phyloP scores from a whole-genome alignment of 2,797 vertebrate species.

The Paguma larvata region DNA sequence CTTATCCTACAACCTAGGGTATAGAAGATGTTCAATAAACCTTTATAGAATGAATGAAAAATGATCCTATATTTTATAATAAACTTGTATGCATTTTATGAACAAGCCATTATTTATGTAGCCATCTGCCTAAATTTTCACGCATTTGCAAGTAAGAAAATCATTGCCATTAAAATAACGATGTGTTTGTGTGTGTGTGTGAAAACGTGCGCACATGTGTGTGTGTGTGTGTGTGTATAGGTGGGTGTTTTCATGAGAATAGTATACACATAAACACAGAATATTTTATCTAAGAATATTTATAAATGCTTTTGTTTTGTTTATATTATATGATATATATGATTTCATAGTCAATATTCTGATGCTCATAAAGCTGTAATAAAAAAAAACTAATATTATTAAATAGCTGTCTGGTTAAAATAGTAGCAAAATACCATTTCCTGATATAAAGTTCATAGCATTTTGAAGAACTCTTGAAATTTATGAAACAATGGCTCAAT shows the following conservation, averaged over 20 bases:
- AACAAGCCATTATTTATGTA: neutral
- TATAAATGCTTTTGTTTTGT: neutral
- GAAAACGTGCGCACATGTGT: too few species aligned
- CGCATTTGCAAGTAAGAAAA: neutral
- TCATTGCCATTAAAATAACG: neutral
- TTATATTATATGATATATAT: neutral
- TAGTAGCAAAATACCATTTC: neutral
- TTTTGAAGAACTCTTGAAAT: neutral
- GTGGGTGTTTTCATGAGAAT: neutral
- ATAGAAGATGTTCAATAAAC: neutral
- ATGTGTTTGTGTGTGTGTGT: neutral
- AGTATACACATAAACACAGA: neutral
- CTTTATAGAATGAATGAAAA: neutral
- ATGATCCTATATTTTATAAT: neutral
- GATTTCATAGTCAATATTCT: neutral
- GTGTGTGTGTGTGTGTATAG: neutral
- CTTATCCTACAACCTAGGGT: neutral
- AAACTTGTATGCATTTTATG: neutral
- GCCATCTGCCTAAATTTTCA: neutral
- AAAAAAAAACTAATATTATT: neutral
- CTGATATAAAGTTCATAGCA: neutral
- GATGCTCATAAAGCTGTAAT: neutral
- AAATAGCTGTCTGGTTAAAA: neutral
- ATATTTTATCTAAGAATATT: neutral
- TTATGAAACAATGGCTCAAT: neutral